Percentiles rank a stretch among this genome's conserved stretches.
These are phyloP conservation scores for Drosophila micromelanica DNA, from an alignment of 1,140 invertebrate genomes.

Conservation along the genomic window DNA sequence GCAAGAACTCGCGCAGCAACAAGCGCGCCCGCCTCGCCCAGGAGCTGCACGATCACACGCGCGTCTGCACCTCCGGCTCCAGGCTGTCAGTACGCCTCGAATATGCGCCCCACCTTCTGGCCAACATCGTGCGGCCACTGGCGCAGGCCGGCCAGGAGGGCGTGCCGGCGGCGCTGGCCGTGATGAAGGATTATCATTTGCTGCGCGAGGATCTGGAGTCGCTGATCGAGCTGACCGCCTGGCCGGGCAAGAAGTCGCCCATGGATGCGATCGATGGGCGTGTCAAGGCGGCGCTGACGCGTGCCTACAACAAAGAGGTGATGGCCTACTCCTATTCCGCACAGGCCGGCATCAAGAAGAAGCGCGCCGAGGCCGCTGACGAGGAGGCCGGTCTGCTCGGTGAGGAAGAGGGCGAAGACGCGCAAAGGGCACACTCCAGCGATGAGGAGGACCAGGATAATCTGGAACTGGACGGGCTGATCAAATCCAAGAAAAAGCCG, in stretches of 20 bases:
- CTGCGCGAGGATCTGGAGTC: constrained; percentile 96
- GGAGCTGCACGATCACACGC: constrained; percentile 92
- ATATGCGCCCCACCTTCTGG: constrained; percentile 90
- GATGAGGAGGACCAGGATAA: constrained; percentile 87
- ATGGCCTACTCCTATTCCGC: constrained; percentile 89
- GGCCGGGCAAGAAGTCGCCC: constrained; percentile 91
- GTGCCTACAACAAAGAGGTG: constrained; percentile 94
- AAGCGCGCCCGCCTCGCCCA: constrained; percentile 93
- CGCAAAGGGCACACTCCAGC: constrained; percentile 82
- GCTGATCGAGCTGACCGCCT: constrained; percentile 92
- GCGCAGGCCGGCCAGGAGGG: constrained; percentile 89
- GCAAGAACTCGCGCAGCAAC: constrained; percentile 94
- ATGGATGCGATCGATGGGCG: constrained; percentile 91
- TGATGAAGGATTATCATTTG: constrained; percentile 93
- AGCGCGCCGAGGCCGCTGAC: constrained; percentile 84
- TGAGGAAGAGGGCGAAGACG: constrained; percentile 76
- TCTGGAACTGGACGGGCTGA: constrained; percentile 90
- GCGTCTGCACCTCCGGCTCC: constrained; percentile 91
- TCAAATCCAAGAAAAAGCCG: constrained; percentile 86
- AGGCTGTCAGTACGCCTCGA: constrained; percentile 92
- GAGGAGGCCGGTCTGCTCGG: constrained; percentile 37
- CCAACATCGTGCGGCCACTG: constrained; percentile 91
- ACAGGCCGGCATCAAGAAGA: constrained; percentile 86
- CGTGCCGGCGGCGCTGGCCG: constrained; percentile 89
- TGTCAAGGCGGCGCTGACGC: constrained; percentile 96